Evolutionary conservation across 2,888 invertebrate species (phyloP), one percentile per base, ranked within the genome.

Genomic region (Sinopyrophorus schimmeli): DNA sequence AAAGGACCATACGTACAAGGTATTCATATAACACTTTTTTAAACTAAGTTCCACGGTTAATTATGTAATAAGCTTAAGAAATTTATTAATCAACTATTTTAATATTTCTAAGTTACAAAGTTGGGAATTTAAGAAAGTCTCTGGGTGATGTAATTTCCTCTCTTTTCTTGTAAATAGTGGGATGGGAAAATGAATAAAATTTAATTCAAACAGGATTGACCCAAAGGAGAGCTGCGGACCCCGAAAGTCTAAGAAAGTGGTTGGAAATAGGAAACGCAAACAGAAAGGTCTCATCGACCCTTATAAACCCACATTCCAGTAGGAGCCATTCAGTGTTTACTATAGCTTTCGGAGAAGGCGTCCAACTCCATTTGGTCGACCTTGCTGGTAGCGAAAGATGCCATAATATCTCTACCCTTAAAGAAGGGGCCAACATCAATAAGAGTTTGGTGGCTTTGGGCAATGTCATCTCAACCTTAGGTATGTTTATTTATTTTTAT

Each of bases 1-100:
- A 80, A 78, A 57, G 89, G 89, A 53, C 86, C 89, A 7, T 89
- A 88, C 64, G 89, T 90, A 38, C 86, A 89, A 76, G 88, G 89
- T 88, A 70, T n/a, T n/a, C n/a, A n/a, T n/a, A n/a, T n/a, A n/a
- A n/a, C n/a, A n/a, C n/a, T n/a, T n/a, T n/a, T n/a, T n/a, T n/a
- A n/a, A n/a, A n/a, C n/a, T n/a, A n/a, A n/a, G n/a, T n/a, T n/a
- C n/a, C n/a, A n/a, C n/a, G n/a, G n/a, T n/a, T n/a, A n/a, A n/a
- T n/a, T n/a, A n/a, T n/a, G n/a, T n/a, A n/a, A n/a, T n/a, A n/a
- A n/a, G n/a, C n/a, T n/a, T n/a, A n/a, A n/a, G n/a, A n/a, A n/a
- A n/a, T n/a, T n/a, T n/a, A n/a, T n/a, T n/a, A n/a, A n/a, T n/a
- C n/a, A n/a, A n/a, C n/a, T n/a, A n/a, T n/a, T n/a, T n/a, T n/a